Evolutionary conservation across 2,888 invertebrate species (phyloP).

Genomic region (Cremastinae sp.): DNA sequence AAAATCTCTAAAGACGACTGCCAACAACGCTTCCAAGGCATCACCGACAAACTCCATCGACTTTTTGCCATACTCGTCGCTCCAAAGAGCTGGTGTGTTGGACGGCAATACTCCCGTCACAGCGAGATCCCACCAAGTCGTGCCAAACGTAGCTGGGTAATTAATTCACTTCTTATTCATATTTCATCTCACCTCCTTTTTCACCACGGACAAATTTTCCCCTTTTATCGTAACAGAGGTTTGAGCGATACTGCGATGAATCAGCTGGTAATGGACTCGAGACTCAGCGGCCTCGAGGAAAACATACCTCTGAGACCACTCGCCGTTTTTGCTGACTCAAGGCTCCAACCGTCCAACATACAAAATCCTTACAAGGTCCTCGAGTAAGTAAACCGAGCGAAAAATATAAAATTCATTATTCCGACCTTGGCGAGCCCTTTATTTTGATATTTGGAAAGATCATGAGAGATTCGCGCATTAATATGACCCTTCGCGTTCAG

Average conservation of each 20-base stretch:
- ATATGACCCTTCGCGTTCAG: slow-evolving; percentile 38
- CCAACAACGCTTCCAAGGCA: slow-evolving; percentile 79
- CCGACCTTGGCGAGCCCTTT: background rate
- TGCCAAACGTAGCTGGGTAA: slow-evolving; percentile 80
- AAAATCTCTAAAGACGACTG: slow-evolving; percentile 83
- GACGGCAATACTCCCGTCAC: slow-evolving; percentile 83
- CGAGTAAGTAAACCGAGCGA: slow-evolving; percentile 83
- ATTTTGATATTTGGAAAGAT: background rate
- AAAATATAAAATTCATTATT: slow-evolving; percentile 54
- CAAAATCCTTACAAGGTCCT: slow-evolving; percentile 86
- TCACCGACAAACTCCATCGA: slow-evolving; percentile 82
- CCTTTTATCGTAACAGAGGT: slow-evolving; percentile 65
- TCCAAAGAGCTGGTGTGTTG: slow-evolving; percentile 80
- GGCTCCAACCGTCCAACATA: slow-evolving; percentile 71
- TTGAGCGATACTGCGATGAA: slow-evolving; percentile 76
- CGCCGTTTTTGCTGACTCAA: slow-evolving; percentile 81
- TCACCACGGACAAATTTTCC: background rate
- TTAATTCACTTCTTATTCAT: slow-evolving; percentile 26
- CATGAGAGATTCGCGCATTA: slow-evolving; percentile 11
- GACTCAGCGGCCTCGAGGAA: slow-evolving; percentile 82
- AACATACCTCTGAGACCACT: slow-evolving; percentile 90
- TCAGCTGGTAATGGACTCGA: slow-evolving; percentile 73
- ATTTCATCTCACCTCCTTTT: background rate
- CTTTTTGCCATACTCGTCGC: slow-evolving; percentile 83
- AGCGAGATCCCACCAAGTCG: slow-evolving; percentile 79